phyloP scores from a whole-genome alignment of 2,888 invertebrate genomes.

The Amiota communis region DNA sequence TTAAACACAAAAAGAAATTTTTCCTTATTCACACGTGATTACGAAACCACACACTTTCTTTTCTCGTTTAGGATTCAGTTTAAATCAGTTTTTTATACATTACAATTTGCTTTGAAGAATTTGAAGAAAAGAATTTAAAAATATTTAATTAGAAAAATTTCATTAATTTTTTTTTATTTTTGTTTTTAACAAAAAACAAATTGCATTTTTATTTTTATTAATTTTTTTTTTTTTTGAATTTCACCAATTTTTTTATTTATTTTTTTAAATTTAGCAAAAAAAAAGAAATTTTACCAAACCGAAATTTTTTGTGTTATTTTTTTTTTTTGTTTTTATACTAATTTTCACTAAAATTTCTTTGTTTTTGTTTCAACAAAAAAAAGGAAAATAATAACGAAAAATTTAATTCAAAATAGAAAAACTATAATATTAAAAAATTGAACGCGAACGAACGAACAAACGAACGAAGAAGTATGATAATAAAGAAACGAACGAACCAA shows the following conservation, averaged over 20 bases:
- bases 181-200: conserved; percentile 4
- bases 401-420: conserved; percentile 8
- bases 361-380: conserved; percentile 33
- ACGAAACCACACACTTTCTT: conserved; percentile 1
- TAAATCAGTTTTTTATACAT: too few relatives aligned
- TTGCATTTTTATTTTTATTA: conserved; percentile 20
- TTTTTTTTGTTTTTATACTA: conserved; percentile 45
- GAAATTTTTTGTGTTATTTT: conserved; percentile 32
- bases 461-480: conserved; percentile 21
- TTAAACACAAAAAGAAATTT: background rate
- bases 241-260: conserved; percentile 2
- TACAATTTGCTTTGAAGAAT: too few relatives aligned
- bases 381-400: conserved; percentile 38
- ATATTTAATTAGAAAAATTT: too few relatives aligned
- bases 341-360: conserved; percentile 20
- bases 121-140: too few relatives aligned
- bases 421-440: conserved; percentile 11
- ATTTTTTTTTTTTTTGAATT: conserved; percentile 13
- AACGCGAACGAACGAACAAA: conserved; percentile 30
- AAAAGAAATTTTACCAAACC: conserved; percentile 41
- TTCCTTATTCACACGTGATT: background rate
- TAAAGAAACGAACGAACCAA: conserved; percentile 36
- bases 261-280: conserved; percentile 11
- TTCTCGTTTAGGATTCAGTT: too few relatives aligned
- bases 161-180: too few relatives aligned